Base-by-base conservation (phyloP, 2,113 vertebrate species). In the Buteo buteo region DNA sequence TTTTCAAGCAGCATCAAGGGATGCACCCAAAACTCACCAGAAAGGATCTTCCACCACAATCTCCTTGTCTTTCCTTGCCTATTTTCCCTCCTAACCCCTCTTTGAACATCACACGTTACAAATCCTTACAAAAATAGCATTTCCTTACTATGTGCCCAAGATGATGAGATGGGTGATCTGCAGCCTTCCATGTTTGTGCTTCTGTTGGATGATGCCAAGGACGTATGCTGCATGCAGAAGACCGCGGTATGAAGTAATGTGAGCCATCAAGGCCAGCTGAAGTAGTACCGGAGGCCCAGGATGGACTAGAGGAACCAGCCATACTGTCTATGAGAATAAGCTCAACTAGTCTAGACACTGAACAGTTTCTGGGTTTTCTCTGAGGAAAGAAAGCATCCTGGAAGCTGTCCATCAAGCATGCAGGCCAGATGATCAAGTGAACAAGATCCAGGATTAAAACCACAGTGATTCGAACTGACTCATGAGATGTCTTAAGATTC, bases 231-330 rank as follows among this genome's bases (percentile, higher is more conserved):
- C 3, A 3, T n/a, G 44, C 47, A 88, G 66, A 52, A 47, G 13
- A 38, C 17, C 50, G 49, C 0, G 0, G 16, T 20, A 28, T 34
- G 38, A 86, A 71, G 28, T 14, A 26, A 22, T 4, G 13, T 22
- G 40, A 79, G 74, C 47, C 36, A 57, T 22, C 26, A 65, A 67
- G 31, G 38, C n/a, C 29, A 26, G 32, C 32, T 59, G n/a, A 61
- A 86, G 10, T 16, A 50, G 16, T 14, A 54, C 17, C 3, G 2
- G 34, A 31, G 31, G 52, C 6, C 5, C 1, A 4, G 32, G 14
- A 78, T 13, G 16, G 24, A 36, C 22, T 81, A 36, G 16, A 88
- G 40, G 61, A 90, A 66, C 20, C 44, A 61, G 26, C 18, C 16
- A 6, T 9, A 15, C 11, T 50, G 36, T 26, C 2, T 6, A 9